These are phyloP conservation scores for Dysidea cf. avara DNA, from an alignment of 37 sponge, comb jelly and placozoan genomes.

Conservation along the genomic window DNA sequence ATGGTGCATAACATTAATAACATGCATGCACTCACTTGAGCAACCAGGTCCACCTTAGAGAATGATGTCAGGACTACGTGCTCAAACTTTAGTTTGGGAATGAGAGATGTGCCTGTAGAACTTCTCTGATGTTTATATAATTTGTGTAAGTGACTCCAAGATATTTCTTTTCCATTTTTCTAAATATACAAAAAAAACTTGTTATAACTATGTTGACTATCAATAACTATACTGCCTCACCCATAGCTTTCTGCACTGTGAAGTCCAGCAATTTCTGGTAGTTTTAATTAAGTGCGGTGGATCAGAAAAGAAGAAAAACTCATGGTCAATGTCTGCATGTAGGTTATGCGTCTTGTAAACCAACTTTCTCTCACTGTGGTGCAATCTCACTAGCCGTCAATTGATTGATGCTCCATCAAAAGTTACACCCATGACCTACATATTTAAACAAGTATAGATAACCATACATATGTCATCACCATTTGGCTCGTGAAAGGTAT, in stretches of 20 bases:
- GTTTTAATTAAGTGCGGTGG: slow-evolving; percentile 28
- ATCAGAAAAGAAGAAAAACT: slow-evolving; percentile 28
- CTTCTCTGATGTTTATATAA: slow-evolving; percentile 4
- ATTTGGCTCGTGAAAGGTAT: too few relatives aligned
- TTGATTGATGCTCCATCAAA: slow-evolving; percentile 34
- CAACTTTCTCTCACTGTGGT: neutral
- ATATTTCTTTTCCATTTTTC: slow-evolving; percentile 4
- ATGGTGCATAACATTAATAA: too few relatives aligned
- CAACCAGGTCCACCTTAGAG: slow-evolving; percentile 44
- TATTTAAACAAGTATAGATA: neutral
- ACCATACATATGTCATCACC: too few relatives aligned
- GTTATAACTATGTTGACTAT: neutral
- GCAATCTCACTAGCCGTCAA: slow-evolving; percentile 24
- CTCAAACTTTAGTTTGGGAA: slow-evolving; percentile 39
- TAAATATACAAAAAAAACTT: neutral
- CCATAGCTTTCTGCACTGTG: slow-evolving; percentile 24
- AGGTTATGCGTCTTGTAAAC: slow-evolving; percentile 23
- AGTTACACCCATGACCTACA: slow-evolving; percentile 27
- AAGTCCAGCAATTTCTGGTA: slow-evolving; percentile 24
- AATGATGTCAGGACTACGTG: slow-evolving; percentile 31
- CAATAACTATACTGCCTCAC: neutral
- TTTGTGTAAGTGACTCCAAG: slow-evolving; percentile 1
- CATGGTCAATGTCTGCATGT: neutral
- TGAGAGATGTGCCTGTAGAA: slow-evolving; percentile 2
- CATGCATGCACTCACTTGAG: too few relatives aligned